Evolutionary conservation across 2,888 invertebrate species (phyloP).

Genomic region (Crioceris asparagi): DNA sequence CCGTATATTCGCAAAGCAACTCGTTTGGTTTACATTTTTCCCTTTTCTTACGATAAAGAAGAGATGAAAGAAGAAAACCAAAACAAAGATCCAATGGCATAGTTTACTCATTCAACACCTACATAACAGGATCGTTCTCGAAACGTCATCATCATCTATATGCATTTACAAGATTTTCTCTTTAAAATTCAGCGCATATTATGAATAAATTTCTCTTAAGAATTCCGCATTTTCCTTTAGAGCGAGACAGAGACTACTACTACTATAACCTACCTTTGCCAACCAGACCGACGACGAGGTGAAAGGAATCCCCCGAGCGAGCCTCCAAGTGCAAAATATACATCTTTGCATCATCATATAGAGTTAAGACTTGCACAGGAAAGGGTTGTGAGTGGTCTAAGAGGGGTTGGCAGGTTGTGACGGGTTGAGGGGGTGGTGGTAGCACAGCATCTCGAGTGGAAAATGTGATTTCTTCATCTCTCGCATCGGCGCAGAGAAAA

Average conservation of each 20-base stretch:
- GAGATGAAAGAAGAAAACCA: too few relatives aligned
- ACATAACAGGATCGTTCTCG: too few relatives aligned
- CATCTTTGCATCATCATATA: constrained; percentile 33
- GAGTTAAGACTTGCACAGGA: constrained; percentile 32
- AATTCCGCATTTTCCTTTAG: constrained; percentile 18
- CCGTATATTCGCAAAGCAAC: too few relatives aligned
- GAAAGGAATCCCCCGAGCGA: constrained; percentile 17
- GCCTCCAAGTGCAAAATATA: constrained; percentile 25
- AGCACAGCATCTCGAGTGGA: constrained; percentile 34
- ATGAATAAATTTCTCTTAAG: constrained; percentile 22
- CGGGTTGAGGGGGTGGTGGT: constrained; percentile 5
- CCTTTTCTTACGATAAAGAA: too few relatives aligned
- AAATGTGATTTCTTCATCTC: constrained; percentile 41
- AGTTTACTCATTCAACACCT: too few relatives aligned
- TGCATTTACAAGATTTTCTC: constrained; percentile 18
- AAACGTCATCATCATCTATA: too few relatives aligned
- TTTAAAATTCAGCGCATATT: constrained; percentile 20
- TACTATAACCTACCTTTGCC: too few relatives aligned
- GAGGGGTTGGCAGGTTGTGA: constrained; percentile 26
- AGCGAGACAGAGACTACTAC: too few relatives aligned
- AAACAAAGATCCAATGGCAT: too few relatives aligned
- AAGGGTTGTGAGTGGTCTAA: constrained; percentile 40
- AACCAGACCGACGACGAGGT: too few relatives aligned
- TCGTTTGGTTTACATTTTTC: too few relatives aligned
- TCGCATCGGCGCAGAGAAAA: constrained; percentile 26